Evolutionary conservation across 2,888 invertebrate species (phyloP).

Genomic region (Stenichneumon culpator): DNA sequence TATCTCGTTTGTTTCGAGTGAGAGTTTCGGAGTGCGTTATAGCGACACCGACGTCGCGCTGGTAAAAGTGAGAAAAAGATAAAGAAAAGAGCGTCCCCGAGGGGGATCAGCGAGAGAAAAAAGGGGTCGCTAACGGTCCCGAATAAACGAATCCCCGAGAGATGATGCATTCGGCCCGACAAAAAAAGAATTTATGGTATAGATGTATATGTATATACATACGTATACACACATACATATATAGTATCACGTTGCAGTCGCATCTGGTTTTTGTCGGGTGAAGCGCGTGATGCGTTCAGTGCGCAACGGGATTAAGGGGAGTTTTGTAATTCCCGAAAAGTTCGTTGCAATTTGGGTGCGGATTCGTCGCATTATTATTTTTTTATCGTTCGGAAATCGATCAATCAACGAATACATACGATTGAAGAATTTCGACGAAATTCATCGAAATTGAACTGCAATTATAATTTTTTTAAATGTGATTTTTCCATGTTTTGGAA

Average conservation of each 20-base stretch:
- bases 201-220: neutral
- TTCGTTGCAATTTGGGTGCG: neutral
- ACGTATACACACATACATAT: slow-evolving; percentile 1
- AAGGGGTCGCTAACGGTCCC: slow-evolving; percentile 39
- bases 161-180: slow-evolving; percentile 33
- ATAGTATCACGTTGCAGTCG: neutral
- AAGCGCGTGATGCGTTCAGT: slow-evolving; percentile 11
- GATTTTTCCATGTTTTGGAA: too few relatives aligned
- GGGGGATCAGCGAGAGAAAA: slow-evolving; percentile 21
- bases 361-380: neutral
- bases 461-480: too few relatives aligned
- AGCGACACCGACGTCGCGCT: slow-evolving; percentile 7
- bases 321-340: neutral
- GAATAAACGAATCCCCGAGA: slow-evolving; percentile 44
- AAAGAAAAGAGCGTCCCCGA: slow-evolving; percentile 13
- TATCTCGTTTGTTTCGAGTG: slow-evolving; percentile 56
- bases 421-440: too few relatives aligned
- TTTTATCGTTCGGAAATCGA: neutral
- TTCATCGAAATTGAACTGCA: too few relatives aligned
- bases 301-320: slow-evolving; percentile 3
- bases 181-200: slow-evolving; percentile 32
- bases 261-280: slow-evolving; percentile 49
- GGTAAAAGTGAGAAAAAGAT: slow-evolving; percentile 39
- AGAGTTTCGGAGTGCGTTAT: slow-evolving; percentile 48
- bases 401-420: neutral